Conservation (phyloP, 1,140 invertebrate species). For the Drosophila arizonae region DNA sequence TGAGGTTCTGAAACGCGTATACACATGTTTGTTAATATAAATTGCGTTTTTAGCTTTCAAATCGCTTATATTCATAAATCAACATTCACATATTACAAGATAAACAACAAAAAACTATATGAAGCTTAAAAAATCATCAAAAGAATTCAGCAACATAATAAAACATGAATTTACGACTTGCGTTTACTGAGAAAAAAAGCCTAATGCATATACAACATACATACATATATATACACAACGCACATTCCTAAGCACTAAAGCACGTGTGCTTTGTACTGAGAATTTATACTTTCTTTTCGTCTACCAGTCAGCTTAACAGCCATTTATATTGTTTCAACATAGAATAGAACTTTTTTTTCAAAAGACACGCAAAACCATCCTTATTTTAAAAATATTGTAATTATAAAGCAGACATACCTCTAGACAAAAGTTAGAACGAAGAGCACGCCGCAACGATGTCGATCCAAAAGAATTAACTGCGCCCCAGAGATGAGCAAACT, state of each 20-base stretch:
- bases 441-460: slow-evolving; percentile 21
- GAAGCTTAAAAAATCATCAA: no score
- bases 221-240: not conserved
- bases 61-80: not conserved
- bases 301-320: not conserved
- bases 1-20: slow-evolving; percentile 38
- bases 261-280: slow-evolving; percentile 14
- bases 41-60: not conserved
- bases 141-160: not conserved
- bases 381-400: not conserved
- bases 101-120: not conserved
- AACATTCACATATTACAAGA: not conserved
- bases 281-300: not conserved
- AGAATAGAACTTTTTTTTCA: not conserved
- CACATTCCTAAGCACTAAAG: slow-evolving; percentile 4
- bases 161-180: not conserved
- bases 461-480: slow-evolving; percentile 11
- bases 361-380: not conserved
- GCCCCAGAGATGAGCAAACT: slow-evolving; percentile 1
- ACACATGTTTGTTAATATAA: slow-evolving; percentile 11
- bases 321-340: not conserved
- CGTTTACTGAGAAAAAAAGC: not conserved
- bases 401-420: slow-evolving; percentile 8
- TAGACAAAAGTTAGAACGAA: slow-evolving; percentile 7
- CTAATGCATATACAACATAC: not conserved